Evolutionary conservation across 2,888 invertebrate genomes (phyloP), one percentile per base, ranked within the genome.

Genomic region (Pterostichus madidus): DNA sequence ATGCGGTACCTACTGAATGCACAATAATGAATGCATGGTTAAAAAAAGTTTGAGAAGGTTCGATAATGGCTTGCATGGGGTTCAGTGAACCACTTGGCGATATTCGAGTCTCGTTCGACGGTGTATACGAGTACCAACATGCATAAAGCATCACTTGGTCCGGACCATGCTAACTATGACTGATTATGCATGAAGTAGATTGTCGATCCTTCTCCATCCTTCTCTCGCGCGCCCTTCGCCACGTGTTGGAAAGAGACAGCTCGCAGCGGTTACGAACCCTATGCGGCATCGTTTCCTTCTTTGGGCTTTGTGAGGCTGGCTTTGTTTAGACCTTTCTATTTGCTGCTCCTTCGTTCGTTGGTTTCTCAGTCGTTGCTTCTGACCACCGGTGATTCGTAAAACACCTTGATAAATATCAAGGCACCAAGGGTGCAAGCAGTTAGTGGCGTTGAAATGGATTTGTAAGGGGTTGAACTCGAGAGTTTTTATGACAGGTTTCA

Each of bases 171-270:
- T 71, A 71, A 71, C 68, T 71, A 71, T 71, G 68, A 71, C 44
- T 71, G 68, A 71, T 71, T 71, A 71, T 71, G 68, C 68, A 71
- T 71, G 68, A 71, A 71, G 68, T 71, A 44, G 44, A 71, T 71
- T 44, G 17, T 17, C 68, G 44, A 71, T 71, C 68, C 68, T 71
- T 44, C 1, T 39, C 32, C 24, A 10, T 35, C 61, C 24, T 24
- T 61, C 32, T 32, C 61, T 32, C 6, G 8, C 11, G 3, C 31
- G 5, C 7, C 15, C 0, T 15, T n/a, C 53, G 13, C 15, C 2
- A 17, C 15, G 7, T 11, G 59, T 4, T 17, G 11, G 59, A 59
- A 11, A 17, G 59, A 31, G 59, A 59, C 17, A 17, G 15, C 17
- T 10, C 13, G 8, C 53, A 59, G 31, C 59, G 59, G 59, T 59